A percentile compares a stretch with the other conserved stretches of the same genome.
Evolutionary conservation across 2,113 vertebrate genomes (phyloP).

Genomic region (Corvus cornix): DNA sequence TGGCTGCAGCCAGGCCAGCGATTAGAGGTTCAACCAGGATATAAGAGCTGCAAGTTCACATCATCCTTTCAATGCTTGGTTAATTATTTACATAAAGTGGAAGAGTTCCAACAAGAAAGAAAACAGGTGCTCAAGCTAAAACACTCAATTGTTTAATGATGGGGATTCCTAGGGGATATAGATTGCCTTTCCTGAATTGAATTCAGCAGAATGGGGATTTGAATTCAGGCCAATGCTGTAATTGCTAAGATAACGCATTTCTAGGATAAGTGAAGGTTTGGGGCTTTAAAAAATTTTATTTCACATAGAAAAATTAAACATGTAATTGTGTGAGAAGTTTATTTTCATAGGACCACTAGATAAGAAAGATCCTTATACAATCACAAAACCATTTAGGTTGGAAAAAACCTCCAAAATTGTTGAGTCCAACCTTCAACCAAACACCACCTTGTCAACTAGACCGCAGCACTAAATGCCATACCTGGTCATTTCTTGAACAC

Average conservation of each 20-base stretch:
- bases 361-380: background rate
- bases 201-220: background rate
- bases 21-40: background rate
- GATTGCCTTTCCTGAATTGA: background rate
- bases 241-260: background rate
- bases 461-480: background rate
- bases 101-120: background rate
- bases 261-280: background rate
- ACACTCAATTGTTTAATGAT: background rate
- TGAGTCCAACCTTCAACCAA: background rate
- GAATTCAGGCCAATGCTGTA: background rate
- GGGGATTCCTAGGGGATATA: background rate
- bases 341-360: background rate
- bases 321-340: background rate
- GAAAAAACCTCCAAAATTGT: background rate
- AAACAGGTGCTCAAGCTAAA: background rate
- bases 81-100: slow-evolving; percentile 17
- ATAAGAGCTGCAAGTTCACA: background rate
- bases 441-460: background rate
- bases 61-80: background rate
- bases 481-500: background rate
- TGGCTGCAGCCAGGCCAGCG: background rate
- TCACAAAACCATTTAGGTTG: background rate
- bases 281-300: background rate
- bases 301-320: background rate